Evolutionary conservation across 2,113 vertebrate genomes (phyloP).

Genomic region (Pontoporia blainvillei): DNA sequence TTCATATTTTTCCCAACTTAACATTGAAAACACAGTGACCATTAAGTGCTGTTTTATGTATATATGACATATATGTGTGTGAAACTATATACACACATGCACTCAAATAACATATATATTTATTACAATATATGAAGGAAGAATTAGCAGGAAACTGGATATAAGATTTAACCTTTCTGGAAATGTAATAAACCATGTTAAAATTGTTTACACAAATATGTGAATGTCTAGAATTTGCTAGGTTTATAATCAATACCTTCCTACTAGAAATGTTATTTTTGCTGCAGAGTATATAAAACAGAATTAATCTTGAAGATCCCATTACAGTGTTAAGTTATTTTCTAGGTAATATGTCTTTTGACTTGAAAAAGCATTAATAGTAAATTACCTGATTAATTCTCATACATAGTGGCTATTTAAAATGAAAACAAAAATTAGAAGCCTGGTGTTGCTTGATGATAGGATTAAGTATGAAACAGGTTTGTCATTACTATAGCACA

Average conservation of each 20-base stretch:
- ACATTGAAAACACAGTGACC: slow-evolving; percentile 75
- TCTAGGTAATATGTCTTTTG: slow-evolving; percentile 76
- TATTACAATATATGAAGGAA: slow-evolving; percentile 76
- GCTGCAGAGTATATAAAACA: slow-evolving; percentile 80
- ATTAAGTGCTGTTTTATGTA: slow-evolving; percentile 77
- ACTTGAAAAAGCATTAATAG: slow-evolving; percentile 78
- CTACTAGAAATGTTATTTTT: slow-evolving; percentile 86
- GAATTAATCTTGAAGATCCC: slow-evolving; percentile 75
- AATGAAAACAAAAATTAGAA: slow-evolving; percentile 61
- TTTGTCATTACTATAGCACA: slow-evolving; percentile 59
- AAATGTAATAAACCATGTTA: slow-evolving; percentile 81
- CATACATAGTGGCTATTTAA: slow-evolving; percentile 67
- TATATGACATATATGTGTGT: slow-evolving; percentile 62
- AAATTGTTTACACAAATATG: slow-evolving; percentile 82
- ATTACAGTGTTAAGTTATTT: slow-evolving; percentile 82
- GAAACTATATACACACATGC: slow-evolving; percentile 46
- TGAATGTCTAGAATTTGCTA: slow-evolving; percentile 82
- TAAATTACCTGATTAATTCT: slow-evolving; percentile 75
- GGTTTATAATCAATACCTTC: slow-evolving; percentile 82
- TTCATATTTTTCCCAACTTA: slow-evolving; percentile 63
- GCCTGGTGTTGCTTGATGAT: slow-evolving; percentile 42
- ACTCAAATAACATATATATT: slow-evolving; percentile 69
- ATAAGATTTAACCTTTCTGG: slow-evolving; percentile 79
- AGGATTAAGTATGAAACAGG: slow-evolving; percentile 52
- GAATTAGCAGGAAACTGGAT: slow-evolving; percentile 75